Conservation (phyloP, 1,140 invertebrate genomes). For the Agraylea sexmaculata region DNA sequence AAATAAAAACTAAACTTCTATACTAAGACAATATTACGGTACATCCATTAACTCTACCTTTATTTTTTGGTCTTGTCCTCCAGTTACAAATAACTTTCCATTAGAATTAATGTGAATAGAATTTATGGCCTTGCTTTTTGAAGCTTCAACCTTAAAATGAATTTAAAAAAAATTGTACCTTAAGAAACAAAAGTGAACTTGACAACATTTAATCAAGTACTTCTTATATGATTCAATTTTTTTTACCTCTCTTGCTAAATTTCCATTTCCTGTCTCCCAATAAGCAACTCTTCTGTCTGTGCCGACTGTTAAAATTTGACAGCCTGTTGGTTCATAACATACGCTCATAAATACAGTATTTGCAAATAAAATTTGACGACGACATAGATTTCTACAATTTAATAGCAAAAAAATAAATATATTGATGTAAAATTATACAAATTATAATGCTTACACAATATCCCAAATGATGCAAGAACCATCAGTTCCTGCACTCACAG, state of each 20-base stretch:
- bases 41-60: too few relatives aligned
- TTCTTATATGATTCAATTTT: too few relatives aligned
- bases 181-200: not conserved
- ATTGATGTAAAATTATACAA: slow-evolving; percentile 1
- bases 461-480: slow-evolving; percentile 90
- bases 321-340: slow-evolving; percentile 61
- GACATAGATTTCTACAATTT: slow-evolving; percentile 31
- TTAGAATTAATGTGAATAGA: slow-evolving; percentile 60
- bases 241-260: slow-evolving; percentile 52
- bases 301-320: slow-evolving; percentile 77
- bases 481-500: slow-evolving; percentile 77
- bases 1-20: not conserved
- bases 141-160: slow-evolving; percentile 62
- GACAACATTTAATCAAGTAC: too few relatives aligned
- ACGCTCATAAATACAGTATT: slow-evolving; percentile 82
- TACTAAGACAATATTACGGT: not conserved
- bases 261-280: slow-evolving; percentile 76
- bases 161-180: not conserved
- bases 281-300: slow-evolving; percentile 79
- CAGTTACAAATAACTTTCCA: slow-evolving; percentile 68
- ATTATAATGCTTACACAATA: slow-evolving; percentile 42
- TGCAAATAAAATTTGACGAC: slow-evolving; percentile 72
- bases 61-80: slow-evolving; percentile 74
- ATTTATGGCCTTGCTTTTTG: slow-evolving; percentile 66
- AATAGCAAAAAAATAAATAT: not conserved